Conservation (phyloP, 1,140 invertebrate species). For the Euglossa dilemma region DNA sequence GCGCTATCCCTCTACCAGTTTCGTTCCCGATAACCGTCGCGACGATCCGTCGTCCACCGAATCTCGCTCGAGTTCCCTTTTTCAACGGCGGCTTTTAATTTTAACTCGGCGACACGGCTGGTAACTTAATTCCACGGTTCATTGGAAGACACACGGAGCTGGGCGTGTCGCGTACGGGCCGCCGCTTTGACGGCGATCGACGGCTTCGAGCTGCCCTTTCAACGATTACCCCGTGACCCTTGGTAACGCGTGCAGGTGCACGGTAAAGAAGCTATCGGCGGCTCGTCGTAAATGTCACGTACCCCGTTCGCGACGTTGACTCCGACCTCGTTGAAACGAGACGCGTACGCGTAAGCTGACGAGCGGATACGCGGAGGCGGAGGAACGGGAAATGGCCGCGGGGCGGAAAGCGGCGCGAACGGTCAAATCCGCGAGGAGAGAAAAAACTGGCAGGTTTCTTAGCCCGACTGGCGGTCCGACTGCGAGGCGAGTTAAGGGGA, state of each 20-base stretch:
- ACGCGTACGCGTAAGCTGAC: too few relatives aligned
- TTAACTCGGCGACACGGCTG: neutral
- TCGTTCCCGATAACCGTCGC: neutral
- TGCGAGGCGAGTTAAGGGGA: neutral
- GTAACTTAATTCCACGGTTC: slow-evolving; percentile 1
- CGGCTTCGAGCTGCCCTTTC: slow-evolving; percentile 21
- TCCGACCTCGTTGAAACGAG: too few relatives aligned
- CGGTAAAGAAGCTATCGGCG: neutral
- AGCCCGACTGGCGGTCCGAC: neutral
- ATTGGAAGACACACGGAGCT: neutral
- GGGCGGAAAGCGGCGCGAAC: too few relatives aligned
- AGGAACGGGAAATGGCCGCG: too few relatives aligned
- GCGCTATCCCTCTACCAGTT: neutral
- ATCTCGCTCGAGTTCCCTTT: slow-evolving; percentile 20
- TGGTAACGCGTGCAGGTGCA: neutral
- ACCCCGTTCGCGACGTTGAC: neutral
- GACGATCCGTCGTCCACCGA: slow-evolving; percentile 3
- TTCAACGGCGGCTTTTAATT: slow-evolving; percentile 12
- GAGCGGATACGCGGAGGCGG: too few relatives aligned
- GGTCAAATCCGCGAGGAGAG: too few relatives aligned
- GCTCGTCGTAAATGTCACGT: slow-evolving; percentile 16
- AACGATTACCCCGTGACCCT: slow-evolving; percentile 21
- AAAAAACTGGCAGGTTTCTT: too few relatives aligned
- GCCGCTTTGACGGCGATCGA: neutral
- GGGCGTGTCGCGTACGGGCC: neutral